phyloP scores from a whole-genome alignment of 35 echinoderm and acorn worm species.

The Apostichopus japonicus region DNA sequence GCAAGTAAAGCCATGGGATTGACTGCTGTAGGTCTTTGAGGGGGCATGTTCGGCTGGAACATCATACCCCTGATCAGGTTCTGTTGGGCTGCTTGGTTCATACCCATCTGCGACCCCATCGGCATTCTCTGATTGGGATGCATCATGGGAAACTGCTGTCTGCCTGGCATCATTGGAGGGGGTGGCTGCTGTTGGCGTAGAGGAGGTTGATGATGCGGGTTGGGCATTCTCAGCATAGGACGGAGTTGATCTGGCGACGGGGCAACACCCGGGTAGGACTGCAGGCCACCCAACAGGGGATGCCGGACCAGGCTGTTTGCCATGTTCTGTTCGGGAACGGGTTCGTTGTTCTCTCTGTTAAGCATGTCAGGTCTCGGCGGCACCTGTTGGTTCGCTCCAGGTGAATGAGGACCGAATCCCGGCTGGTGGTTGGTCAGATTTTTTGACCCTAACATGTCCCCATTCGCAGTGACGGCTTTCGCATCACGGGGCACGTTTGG shows the following conservation, averaged over 20 bases:
- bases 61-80: conserved; percentile 73
- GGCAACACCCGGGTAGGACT: background rate
- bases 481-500: background rate
- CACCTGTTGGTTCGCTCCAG: background rate
- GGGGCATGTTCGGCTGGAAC: conserved; percentile 55
- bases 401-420: background rate
- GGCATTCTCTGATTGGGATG: conserved; percentile 38
- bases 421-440: background rate
- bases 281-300: background rate
- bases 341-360: conserved; percentile 19
- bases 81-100: conserved; percentile 44
- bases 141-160: conserved; percentile 48
- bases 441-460: conserved; percentile 2
- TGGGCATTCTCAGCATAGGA: conserved; percentile 18
- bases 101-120: conserved; percentile 27
- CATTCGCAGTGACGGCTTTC: conserved; percentile 13
- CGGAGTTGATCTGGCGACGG: background rate
- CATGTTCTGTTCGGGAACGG: conserved; percentile 2
- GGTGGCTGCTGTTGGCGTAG: background rate
- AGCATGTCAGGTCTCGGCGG: background rate
- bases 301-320: background rate
- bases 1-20: conserved; percentile 63
- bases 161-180: conserved; percentile 17
- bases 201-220: conserved; percentile 43
- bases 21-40: background rate